Percentiles rank a stretch among this genome's conserved stretches.
phyloP scores from a whole-genome alignment of 2,113 vertebrate genomes.

The Hoplias malabaricus region DNA sequence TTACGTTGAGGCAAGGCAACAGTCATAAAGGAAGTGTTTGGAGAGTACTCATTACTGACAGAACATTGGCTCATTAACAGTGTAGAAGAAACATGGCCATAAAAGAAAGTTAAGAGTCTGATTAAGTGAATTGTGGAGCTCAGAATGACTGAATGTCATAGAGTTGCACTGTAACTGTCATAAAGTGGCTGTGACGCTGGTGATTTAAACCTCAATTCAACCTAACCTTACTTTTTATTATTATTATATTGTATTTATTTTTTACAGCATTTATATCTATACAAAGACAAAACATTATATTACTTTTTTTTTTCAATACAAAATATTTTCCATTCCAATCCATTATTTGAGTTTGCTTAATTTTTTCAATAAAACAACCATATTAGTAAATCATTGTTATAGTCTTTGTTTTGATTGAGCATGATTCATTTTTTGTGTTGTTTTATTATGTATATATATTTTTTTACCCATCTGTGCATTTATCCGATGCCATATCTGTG shows the following conservation, averaged over 20 bases:
- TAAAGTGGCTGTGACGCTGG: conserved; percentile 10
- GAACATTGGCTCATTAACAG: not conserved
- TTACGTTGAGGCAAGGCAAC: not conserved
- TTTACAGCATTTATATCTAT: conserved; percentile 33
- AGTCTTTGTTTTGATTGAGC: conserved; percentile 44
- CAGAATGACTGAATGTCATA: conserved; percentile 2
- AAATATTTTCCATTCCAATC: conserved; percentile 37
- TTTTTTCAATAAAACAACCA: conserved; percentile 49
- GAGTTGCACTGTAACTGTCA: conserved; percentile 34
- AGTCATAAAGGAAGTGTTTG: conserved; percentile 1
- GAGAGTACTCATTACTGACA: conserved; percentile 22
- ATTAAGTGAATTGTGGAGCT: not conserved
- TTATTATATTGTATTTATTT: conserved; percentile 38
- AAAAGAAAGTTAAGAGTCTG: not conserved
- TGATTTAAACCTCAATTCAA: not conserved
- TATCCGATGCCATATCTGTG: conserved; percentile 6
- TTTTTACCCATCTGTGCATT: not conserved
- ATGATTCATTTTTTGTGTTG: not conserved
- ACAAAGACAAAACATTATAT: conserved; percentile 4
- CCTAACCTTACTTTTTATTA: not conserved
- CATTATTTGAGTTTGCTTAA: conserved; percentile 36
- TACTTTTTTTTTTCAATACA: conserved; percentile 24
- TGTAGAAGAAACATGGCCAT: conserved; percentile 6
- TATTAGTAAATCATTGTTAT: conserved; percentile 44
- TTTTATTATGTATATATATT: not conserved